Base-by-base conservation (phyloP, 2,113 vertebrate species). In the Meleagris gallopavo region DNA sequence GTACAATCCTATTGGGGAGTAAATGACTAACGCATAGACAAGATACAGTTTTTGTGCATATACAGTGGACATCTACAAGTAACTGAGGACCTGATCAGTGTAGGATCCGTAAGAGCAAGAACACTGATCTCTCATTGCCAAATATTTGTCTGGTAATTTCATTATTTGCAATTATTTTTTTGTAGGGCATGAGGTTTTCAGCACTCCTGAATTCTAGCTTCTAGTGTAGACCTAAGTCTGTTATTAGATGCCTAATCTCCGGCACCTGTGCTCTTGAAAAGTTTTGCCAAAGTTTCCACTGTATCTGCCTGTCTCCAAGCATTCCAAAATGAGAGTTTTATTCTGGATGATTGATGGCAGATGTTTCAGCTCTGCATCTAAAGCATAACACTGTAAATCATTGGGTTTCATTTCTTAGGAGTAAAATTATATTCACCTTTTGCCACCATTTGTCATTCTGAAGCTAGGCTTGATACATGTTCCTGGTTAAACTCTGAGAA, bases 341-440 rank as follows among this genome's bases (percentile, higher is more conserved):
- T 91, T 96, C 88, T 69, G 69, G 61, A 55, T 93, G 87, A 96
- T 80, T 90, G 94, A 96, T 94, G 83, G 73, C 57, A 96, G 73
- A 19, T 86, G 55, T 94, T 74, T 74, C 72, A 27, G 21, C 76
- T 79, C 89, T 79, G 71, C 19, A 88, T 86, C 80, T 54, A 83
- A 93, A 95, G 25, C 11, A 41, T 78, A 82, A n/a, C 61, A 77
- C 89, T 90, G 66, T 96, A 97, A 97, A 96, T 97, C 87, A 95
- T 52, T 81, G 66, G 9, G 84, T 96, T 96, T 94, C 82, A 84
- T 92, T 94, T 96, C 29, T 76, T 91, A 95, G 75, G 25, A 92
- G 62, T 91, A 95, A 96, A 95, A 88, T 87, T 67, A 78, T 88
- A 92, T 82, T 94, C 80, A 90, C 86, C 89, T 93, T 92, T 94